Evolutionary conservation across 2,113 vertebrate species (phyloP), one percentile per base, ranked within the genome.

Genomic region (Blennius ocellaris): DNA sequence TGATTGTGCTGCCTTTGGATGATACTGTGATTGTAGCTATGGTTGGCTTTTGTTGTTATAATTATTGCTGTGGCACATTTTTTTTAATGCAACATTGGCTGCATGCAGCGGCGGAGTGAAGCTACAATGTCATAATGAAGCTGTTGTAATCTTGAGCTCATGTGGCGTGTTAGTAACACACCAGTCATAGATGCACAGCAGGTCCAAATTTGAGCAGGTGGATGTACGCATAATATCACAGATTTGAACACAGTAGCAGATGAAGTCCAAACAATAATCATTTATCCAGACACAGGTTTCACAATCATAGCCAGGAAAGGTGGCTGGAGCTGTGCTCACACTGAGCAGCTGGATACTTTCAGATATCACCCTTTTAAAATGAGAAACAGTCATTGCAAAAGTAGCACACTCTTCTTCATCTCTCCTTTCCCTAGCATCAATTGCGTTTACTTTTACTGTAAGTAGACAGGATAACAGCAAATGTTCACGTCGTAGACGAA

Each of bases 331-430:
- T 30, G 21, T 30, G 21, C 21, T 30, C 21, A 30, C 21, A 30
- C 21, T 7, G 12, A 37, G 41, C 11, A 30, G 41, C 41, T 57
- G 6, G 14, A 48, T 48, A 11, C 11, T 11, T 1, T 15, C 14
- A n/a, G 16, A 11, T 37, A 30, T 30, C 21, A 30, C 21, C 21
- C 21, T 36, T 69, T 69, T 58, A 58, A 50, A 50, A 14, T 8
- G 14, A 52, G 8, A 41, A 64, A 17, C 40, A 52, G 48, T 55
- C 40, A 48, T 10, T 68, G 40, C 48, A 57, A 48, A n/a, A 48
- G 14, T 48, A 11, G 7, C 12, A 48, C 16, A 50, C 21, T 30
- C 8, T 30, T 30, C 48, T 3, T 30, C 8, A 21, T 30, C 48
- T 3, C 16, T 30, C 48, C 40, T 41, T 65, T 12, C 48, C 41